Base-by-base conservation (phyloP, 2,888 invertebrate species). In the Nymphalis polychloros region DNA sequence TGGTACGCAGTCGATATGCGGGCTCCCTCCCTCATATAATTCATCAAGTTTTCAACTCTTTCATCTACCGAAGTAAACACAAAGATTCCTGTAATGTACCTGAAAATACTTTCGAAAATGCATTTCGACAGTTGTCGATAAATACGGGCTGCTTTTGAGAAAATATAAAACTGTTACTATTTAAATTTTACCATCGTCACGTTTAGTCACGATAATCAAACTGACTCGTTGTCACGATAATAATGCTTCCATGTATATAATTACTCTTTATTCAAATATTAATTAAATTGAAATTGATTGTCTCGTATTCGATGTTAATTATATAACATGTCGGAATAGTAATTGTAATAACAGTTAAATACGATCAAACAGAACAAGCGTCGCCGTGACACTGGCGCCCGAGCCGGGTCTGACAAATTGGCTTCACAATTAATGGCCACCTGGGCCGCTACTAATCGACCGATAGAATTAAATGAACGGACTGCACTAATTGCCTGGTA, bases 391-490 rank as follows among this genome's bases (percentile, higher is more conserved):
- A 64, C 61, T 65, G 84, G 82, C 84, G 84, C 81, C 86, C 84
- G 79, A 82, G 82, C 75, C 79, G 84, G 84, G 81, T 79, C 77
- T 73, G 72, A 81, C 86, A 89, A 90, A 90, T 90, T 90, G 89
- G 83, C 83, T 81, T 80, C 82, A 87, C 90, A 91, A 90, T 92
- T 91, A 91, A 87, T 89, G 87, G 86, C 79, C 84, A 87, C 86
- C 88, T 88, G 86, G 84, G 82, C 85, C 81, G 81, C 85, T 86
- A 85, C 88, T 92, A 92, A 92, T 92, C 92, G 92, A 91, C 87
- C 91, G 90, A 90, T 91, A 90, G 89, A 90, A 92, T 92, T 92
- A 92, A 92, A 91, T 89, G 91, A 91, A 91, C 92, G 90, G 90
- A 85, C 87, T 85, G 86, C 86, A 90, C 90, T 92, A 92, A 92